These are phyloP conservation scores for Montipora sp. DNA, from an alignment of 64 coral and sea anemone species.

Conservation along the genomic window DNA sequence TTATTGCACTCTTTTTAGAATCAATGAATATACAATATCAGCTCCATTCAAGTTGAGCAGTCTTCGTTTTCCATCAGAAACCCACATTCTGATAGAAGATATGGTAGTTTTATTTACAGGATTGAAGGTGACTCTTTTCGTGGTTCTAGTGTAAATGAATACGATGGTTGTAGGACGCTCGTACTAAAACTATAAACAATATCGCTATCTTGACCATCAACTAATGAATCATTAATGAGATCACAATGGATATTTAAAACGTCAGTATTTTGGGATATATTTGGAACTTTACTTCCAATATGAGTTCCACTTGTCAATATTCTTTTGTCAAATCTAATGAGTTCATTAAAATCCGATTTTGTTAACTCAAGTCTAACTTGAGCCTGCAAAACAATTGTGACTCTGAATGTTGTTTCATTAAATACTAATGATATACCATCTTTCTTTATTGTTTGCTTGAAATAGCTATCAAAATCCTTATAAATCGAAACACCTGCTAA, in stretches of 20 bases:
- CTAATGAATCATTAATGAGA: too few species aligned
- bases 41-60: background rate
- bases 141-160: background rate
- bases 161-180: background rate
- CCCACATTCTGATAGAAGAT: background rate
- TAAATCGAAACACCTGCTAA: too few species aligned
- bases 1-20: background rate
- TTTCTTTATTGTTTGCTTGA: too few species aligned
- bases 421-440: background rate
- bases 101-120: background rate
- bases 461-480: too few species aligned
- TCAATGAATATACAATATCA: background rate
- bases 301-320: background rate
- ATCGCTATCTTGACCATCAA: background rate
- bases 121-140: background rate
- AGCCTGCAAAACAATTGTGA: background rate
- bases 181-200: too few species aligned
- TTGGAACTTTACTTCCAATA: background rate
- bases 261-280: background rate
- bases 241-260: background rate
- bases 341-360: background rate
- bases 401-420: background rate
- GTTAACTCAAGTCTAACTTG: background rate
- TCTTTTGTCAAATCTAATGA: background rate
- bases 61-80: background rate